A percentile compares a stretch with the other conserved stretches of the same genome.
These are phyloP conservation scores for Cinclus cinclus DNA, from an alignment of 2,113 vertebrate species.

Conservation along the genomic window DNA sequence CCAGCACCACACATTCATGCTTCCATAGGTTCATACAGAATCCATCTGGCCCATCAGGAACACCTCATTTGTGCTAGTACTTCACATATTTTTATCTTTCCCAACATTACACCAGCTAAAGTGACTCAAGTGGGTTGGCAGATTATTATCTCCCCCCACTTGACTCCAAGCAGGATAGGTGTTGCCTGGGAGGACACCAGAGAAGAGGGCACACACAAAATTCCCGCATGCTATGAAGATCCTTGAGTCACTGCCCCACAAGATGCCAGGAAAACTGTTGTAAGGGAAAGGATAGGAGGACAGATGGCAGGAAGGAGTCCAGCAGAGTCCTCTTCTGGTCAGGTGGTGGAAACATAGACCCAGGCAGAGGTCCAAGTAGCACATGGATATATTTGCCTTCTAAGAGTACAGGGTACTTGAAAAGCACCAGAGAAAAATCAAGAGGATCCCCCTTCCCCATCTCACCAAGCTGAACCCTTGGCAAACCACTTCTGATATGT, in stretches of 20 bases:
- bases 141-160: rapidly evolving
- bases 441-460: neutral
- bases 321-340: neutral
- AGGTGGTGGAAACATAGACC: neutral
- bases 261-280: too few species aligned
- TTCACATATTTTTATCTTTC: neutral
- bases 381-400: neutral
- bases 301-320: neutral
- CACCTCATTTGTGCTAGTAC: too few species aligned
- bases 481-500: neutral
- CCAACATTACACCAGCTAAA: neutral
- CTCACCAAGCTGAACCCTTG: neutral
- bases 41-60: neutral
- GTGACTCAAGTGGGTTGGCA: neutral
- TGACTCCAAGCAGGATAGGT: neutral
- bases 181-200: neutral
- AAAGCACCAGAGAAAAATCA: neutral
- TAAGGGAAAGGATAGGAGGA: neutral
- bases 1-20: rapidly evolving
- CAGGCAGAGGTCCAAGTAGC: neutral
- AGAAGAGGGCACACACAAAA: neutral
- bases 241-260: too few species aligned
- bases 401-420: neutral
- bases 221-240: neutral
- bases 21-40: neutral